Evolutionary conservation across 2,797 vertebrate genomes (phyloP), one percentile per base, ranked within the genome.

Genomic region (Sebastes kiyomatsui): DNA sequence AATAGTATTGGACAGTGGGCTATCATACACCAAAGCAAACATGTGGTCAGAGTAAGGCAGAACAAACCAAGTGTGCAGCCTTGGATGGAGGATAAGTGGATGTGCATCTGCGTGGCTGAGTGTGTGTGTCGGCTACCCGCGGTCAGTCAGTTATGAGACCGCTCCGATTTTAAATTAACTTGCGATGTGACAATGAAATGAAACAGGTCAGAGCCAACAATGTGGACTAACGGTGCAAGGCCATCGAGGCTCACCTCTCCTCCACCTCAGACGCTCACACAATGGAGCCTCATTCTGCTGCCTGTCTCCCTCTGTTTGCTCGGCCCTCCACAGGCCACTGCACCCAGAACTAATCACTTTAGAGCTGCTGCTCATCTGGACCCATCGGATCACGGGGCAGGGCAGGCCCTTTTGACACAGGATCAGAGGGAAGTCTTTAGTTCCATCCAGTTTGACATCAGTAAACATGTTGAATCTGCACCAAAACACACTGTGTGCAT

Each of bases 321-420:
- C 66, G 12, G 58, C 33, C 75, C 27, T 71, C 67, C 73, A 83
- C 78, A 79, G 80, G 54, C 81, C 75, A 56, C 42, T 74, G 73
- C 75, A 18, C 79, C 55, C 66, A 61, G 67, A 73, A 68, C 78
- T 79, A 80, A 89, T 92, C 83, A 83, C 83, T 72, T 72, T 33
- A 77, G 65, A 83, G 54, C 74, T 77, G 77, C 74, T 73, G 77
- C 84, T 83, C 75, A 82, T 85, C 76, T 77, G 52, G 81, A 68
- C 67, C 76, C 28, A 10, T 69, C 54, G 81, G 54, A 88, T 83
- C 79, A 66, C 1, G 1, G 23, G 66, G 52, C 61, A 56, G 62
- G 38, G 32, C 65, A 46, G 16, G 14, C 42, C 13, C 25, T 49
- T 3, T 49, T 49, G 46, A 49, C 56, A 25, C 27, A 5, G 46